Conservation (phyloP, 2,113 vertebrate species). For the Castor canadensis region DNA sequence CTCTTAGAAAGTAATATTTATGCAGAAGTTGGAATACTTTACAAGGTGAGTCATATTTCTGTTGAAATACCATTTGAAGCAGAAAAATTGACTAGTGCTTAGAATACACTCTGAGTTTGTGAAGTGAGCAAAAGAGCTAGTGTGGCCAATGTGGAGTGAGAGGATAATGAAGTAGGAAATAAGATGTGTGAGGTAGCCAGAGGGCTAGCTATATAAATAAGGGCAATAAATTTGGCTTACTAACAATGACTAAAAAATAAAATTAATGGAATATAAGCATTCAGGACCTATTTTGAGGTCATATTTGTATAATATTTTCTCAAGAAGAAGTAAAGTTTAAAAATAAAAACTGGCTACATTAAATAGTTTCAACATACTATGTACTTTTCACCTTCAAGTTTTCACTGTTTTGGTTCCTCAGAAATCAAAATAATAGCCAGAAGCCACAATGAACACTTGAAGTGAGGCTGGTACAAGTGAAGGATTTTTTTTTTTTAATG, state of each 20-base stretch:
- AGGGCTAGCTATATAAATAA: neutral
- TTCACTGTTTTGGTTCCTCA: neutral
- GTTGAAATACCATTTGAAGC: neutral
- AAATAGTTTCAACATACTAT: neutral
- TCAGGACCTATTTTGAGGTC: neutral
- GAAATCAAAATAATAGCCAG: neutral
- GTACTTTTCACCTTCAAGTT: neutral
- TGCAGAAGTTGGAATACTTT: neutral
- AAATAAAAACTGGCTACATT: neutral
- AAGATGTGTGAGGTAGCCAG: neutral
- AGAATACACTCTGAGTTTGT: neutral
- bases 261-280: neutral
- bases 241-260: neutral
- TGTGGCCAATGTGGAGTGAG: too few relatives aligned
- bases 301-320: neutral
- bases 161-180: neutral
- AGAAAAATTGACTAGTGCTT: neutral
- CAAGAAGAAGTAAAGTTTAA: neutral
- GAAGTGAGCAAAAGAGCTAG: neutral
- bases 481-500: neutral
- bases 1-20: neutral
- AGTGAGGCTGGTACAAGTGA: neutral
- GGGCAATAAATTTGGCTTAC: neutral
- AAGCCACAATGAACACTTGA: neutral
- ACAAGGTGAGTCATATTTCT: neutral